Conservation (phyloP, 35 echinoderm and acorn worm genomes). For the Ophiothrix spiculata region DNA sequence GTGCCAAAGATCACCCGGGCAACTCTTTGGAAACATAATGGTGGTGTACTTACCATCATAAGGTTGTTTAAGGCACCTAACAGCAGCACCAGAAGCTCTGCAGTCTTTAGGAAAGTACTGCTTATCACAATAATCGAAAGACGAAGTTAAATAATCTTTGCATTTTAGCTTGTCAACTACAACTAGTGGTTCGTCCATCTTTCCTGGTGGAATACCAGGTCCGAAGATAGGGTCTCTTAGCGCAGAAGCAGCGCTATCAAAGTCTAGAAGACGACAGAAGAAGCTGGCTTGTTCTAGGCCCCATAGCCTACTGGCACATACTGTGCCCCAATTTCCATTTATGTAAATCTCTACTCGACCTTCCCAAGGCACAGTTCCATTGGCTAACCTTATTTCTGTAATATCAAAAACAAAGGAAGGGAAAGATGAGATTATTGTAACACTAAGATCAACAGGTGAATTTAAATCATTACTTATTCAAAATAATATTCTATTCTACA, state of each 20-base stretch:
- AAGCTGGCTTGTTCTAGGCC: neutral
- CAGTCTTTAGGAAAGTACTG: neutral
- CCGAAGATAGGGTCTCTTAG: neutral
- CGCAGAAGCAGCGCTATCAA: neutral
- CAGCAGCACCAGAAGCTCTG: neutral
- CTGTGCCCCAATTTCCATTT: neutral
- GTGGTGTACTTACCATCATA: too few species aligned
- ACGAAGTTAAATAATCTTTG: neutral
- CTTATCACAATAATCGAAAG: conserved; percentile 6
- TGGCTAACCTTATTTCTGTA: neutral
- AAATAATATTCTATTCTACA: too few species aligned
- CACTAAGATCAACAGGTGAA: too few species aligned
- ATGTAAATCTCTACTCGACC: neutral
- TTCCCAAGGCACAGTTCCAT: neutral
- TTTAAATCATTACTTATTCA: too few species aligned
- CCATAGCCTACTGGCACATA: neutral
- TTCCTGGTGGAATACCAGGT: neutral
- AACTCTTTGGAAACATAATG: too few species aligned
- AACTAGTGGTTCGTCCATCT: too few species aligned
- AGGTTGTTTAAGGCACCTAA: neutral
- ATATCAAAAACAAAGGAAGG: too few species aligned
- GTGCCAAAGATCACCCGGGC: too few species aligned
- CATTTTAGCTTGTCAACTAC: neutral
- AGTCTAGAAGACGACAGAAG: neutral
- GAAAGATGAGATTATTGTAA: too few species aligned